These are phyloP conservation scores for Crotalus tigris DNA, from an alignment of 2,113 vertebrate genomes.

Conservation along the genomic window DNA sequence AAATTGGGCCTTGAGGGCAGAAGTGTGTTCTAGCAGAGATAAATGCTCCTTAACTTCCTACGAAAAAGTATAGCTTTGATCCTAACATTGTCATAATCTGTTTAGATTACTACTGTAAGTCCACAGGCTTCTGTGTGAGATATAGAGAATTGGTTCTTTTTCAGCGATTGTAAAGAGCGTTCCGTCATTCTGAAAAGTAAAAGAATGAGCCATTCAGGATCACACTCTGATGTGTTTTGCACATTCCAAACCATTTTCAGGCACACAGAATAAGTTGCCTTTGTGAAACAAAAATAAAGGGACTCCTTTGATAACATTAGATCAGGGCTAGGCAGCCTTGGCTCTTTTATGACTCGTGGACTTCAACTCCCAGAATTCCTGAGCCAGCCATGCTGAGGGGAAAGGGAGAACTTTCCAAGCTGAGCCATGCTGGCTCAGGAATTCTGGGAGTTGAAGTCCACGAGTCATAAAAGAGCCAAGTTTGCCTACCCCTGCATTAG, in stretches of 20 bases:
- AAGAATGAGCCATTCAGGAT: not conserved
- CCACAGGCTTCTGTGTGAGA: not conserved
- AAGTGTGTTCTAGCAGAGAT: not conserved
- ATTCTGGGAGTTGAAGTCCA: too few relatives aligned
- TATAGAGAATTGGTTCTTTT: not conserved
- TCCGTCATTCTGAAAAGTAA: not conserved
- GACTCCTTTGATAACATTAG: not conserved
- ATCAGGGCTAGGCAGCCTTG: too few relatives aligned
- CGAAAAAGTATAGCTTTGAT: not conserved
- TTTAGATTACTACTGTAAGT: not conserved
- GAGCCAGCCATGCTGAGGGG: too few relatives aligned
- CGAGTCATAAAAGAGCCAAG: too few relatives aligned
- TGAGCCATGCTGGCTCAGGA: too few relatives aligned
- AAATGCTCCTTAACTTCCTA: not conserved
- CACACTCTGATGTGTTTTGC: not conserved
- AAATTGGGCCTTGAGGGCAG: not conserved
- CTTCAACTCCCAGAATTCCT: too few relatives aligned
- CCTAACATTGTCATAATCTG: not conserved
- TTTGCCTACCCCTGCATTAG: not conserved
- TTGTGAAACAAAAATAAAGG: not conserved
- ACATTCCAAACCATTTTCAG: not conserved
- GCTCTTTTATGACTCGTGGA: too few relatives aligned
- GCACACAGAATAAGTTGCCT: not conserved
- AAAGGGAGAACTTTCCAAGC: too few relatives aligned
- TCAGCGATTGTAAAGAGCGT: not conserved